Conservation (phyloP, 2,113 vertebrate genomes). For the Petromus typicus region DNA sequence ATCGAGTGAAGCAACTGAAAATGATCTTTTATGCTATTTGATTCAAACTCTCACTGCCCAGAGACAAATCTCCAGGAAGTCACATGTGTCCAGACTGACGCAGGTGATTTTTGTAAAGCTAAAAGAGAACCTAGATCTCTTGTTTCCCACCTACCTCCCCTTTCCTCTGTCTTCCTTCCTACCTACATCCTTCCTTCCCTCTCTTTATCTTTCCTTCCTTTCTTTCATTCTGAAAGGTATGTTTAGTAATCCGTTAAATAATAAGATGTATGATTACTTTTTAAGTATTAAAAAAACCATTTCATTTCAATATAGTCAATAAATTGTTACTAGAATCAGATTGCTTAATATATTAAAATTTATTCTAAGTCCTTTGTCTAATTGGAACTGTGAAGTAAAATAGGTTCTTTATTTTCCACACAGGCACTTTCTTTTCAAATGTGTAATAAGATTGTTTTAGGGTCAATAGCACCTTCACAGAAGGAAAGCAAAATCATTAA, state of each 20-base stretch:
- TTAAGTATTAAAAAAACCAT: slow-evolving; percentile 52
- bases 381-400: slow-evolving; percentile 54
- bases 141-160: no score
- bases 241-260: slow-evolving; percentile 34
- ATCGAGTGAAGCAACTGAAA: not conserved
- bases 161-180: no score
- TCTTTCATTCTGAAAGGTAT: not conserved
- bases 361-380: slow-evolving; percentile 67
- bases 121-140: not conserved
- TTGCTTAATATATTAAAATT: slow-evolving; percentile 68
- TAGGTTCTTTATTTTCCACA: slow-evolving; percentile 56
- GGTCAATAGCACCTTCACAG: slow-evolving; percentile 70
- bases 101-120: not conserved
- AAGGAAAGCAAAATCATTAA: slow-evolving; percentile 67
- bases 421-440: slow-evolving; percentile 58
- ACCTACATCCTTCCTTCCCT: accelerated
- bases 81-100: not conserved
- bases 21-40: not conserved
- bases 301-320: slow-evolving; percentile 36
- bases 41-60: not conserved
- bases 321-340: slow-evolving; percentile 42
- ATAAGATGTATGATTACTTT: slow-evolving; percentile 36
- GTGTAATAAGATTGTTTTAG: slow-evolving; percentile 67
- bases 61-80: not conserved
- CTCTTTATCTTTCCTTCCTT: not conserved